Evolutionary conservation across 2,797 vertebrate species (phyloP), one percentile per base, ranked within the genome.

Genomic region (Fistularia commersonii): DNA sequence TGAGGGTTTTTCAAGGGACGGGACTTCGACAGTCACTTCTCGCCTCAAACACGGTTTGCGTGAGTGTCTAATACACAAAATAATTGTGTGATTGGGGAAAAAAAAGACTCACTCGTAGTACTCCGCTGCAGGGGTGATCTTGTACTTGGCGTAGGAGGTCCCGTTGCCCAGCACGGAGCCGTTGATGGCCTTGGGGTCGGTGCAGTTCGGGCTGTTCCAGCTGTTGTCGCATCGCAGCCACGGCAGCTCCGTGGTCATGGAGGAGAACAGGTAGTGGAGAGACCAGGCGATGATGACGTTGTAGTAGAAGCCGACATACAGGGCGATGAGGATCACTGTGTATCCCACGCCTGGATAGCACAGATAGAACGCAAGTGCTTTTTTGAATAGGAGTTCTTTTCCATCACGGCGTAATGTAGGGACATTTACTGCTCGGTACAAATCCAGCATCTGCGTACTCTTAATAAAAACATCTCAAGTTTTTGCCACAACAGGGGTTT

Each of bases 301-400:
- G 92, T 99, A 99, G 91, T 99, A 99, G 92, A 99, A 99, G 74
- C 97, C 97, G 45, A 99, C 96, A n/a, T 99, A 99, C 52, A 99
- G 80, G 33, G 97, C 97, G 64, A 99, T 99, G 84, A 99, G 61
- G 80, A 99, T 99, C 84, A 99, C 97, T 5, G 95, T 93, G 32
- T 99, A 99, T 81, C 97, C 97, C 56, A 99, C 97, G 71, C 97
- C 97, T 99, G 69, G 31, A 51, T 66, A 65, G 53, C 33, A 77
- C 13, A 15, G 3, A 1, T n/a, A 8, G 65, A 6, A 1, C 13
- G 32, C 13, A n/a, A 46, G 32, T 32, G 9, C n/a, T n/a, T n/a
- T n/a, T n/a, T n/a, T n/a, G n/a, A n/a, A n/a, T n/a, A n/a, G n/a
- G n/a, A n/a, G n/a, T n/a, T n/a, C n/a, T n/a, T n/a, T n/a, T n/a